phyloP scores from a whole-genome alignment of 2,113 vertebrate genomes.

The Gymnobelideus leadbeateri region DNA sequence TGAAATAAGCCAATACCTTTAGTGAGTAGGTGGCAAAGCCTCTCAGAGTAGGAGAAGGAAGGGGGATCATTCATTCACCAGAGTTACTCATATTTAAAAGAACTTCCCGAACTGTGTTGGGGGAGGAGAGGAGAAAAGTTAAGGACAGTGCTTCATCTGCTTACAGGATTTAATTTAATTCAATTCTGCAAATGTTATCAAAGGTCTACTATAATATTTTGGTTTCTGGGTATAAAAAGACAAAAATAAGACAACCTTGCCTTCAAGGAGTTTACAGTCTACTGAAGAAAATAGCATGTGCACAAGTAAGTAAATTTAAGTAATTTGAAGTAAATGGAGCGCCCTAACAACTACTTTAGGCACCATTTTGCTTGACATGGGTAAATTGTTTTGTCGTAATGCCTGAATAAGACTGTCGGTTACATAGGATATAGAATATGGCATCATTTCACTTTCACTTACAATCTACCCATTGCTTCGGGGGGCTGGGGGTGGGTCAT shows the following conservation, averaged over 20 bases:
- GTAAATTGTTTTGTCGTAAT: not conserved
- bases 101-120: not conserved
- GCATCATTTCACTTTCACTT: not conserved
- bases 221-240: not conserved
- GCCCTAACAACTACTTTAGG: not conserved
- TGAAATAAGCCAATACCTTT: constrained; percentile 52
- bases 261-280: not conserved
- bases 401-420: not conserved
- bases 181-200: not conserved
- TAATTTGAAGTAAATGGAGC: not conserved
- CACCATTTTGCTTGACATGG: not conserved
- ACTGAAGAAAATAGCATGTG: not conserved
- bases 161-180: not conserved
- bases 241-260: not conserved
- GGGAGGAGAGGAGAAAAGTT: not conserved
- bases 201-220: not conserved
- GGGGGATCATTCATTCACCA: not conserved
- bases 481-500: not conserved
- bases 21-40: constrained; percentile 37
- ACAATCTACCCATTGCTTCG: not conserved
- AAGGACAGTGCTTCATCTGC: not conserved
- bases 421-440: not conserved
- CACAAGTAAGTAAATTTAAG: not conserved
- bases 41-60: not conserved
- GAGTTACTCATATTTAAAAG: not conserved